Conservation (phyloP, 2,888 invertebrate species). For the Onchidella celtica region DNA sequence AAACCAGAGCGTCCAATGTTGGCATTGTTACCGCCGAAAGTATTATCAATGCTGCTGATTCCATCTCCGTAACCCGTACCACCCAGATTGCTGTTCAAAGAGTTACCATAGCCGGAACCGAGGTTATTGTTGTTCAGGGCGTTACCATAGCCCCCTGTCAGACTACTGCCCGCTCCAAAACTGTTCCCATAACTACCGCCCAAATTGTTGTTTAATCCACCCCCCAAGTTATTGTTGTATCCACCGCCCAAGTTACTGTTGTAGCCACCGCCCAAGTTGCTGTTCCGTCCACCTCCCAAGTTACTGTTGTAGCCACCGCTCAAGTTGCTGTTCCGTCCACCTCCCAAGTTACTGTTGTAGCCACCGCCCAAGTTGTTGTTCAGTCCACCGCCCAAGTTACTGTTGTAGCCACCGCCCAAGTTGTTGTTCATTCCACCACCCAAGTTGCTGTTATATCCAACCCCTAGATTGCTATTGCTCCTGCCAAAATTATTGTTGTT, state of each 20-base stretch:
- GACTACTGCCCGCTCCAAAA: background rate
- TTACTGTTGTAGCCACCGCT: background rate
- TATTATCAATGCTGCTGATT: too few species aligned
- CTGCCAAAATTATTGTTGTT: too few species aligned
- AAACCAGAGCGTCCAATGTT: background rate
- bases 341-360: background rate
- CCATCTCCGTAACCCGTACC: background rate
- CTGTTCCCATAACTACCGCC: background rate
- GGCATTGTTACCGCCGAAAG: background rate
- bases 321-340: background rate
- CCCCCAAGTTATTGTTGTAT: background rate
- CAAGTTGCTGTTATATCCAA: too few species aligned
- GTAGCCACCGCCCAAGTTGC: conserved; percentile 3
- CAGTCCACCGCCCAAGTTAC: background rate
- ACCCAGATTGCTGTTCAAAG: background rate
- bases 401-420: background rate
- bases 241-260: background rate
- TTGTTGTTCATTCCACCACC: too few species aligned
- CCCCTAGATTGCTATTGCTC: too few species aligned
- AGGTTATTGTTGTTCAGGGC: background rate
- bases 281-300: background rate
- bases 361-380: background rate
- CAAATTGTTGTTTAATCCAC: background rate
- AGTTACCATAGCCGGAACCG: background rate
- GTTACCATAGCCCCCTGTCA: background rate